These are phyloP conservation scores for Etheostoma perlongum DNA, from an alignment of 2,797 vertebrate genomes.

Conservation along the genomic window DNA sequence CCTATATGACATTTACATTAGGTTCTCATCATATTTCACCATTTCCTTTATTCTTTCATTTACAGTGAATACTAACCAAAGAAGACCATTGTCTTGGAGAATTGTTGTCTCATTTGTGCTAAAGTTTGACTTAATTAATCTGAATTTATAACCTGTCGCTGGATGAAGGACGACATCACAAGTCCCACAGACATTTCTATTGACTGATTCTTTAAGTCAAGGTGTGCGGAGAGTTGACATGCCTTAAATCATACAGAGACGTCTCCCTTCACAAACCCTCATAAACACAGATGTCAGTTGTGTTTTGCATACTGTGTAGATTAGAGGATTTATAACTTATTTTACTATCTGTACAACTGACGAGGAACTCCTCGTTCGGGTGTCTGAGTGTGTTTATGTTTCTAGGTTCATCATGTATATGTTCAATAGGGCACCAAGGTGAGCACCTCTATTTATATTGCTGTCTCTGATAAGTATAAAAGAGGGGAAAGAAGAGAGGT, in stretches of 20 bases:
- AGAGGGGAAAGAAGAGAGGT: slow-evolving; percentile 1
- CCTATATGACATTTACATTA: not conserved
- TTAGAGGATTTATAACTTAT: slow-evolving; percentile 39
- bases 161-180: not conserved
- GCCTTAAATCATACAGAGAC: slow-evolving; percentile 10
- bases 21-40: not conserved
- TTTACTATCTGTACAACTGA: slow-evolving; percentile 47
- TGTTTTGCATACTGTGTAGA: slow-evolving; percentile 48
- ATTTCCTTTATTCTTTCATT: not conserved
- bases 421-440: not conserved
- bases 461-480: slow-evolving; percentile 19
- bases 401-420: slow-evolving; percentile 2
- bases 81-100: too few species aligned
- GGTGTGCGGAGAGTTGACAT: not conserved
- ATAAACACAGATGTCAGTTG: slow-evolving; percentile 20
- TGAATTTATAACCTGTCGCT: not conserved
- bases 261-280: slow-evolving; percentile 47
- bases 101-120: not conserved
- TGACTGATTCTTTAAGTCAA: slow-evolving; percentile 31
- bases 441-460: slow-evolving; percentile 1
- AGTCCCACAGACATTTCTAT: not conserved
- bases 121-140: not conserved
- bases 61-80: not conserved
- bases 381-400: slow-evolving; percentile 14
- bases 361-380: slow-evolving; percentile 4